Conservation (phyloP, 2,888 invertebrate genomes). For the Onchidella celtica region DNA sequence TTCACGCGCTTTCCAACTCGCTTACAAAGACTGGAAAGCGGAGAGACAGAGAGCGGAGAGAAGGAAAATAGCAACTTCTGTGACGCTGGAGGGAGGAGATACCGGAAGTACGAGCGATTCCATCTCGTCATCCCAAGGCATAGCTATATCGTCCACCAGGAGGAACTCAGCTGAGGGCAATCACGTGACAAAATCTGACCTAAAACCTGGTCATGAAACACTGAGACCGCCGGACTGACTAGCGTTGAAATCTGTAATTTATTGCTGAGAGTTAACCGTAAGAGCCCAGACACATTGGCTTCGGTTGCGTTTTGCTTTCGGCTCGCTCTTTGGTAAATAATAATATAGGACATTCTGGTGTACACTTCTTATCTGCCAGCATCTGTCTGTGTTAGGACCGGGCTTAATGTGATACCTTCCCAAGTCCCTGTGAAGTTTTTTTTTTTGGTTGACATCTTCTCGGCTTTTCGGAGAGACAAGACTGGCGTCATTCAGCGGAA, state of each 20-base stretch:
- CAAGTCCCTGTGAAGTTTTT: too few relatives aligned
- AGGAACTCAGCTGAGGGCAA: background rate
- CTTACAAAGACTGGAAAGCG: conserved; percentile 74
- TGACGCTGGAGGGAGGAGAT: background rate
- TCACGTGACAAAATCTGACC: background rate
- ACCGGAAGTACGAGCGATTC: background rate
- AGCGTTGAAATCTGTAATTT: background rate
- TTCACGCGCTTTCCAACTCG: conserved; percentile 72
- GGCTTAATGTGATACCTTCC: too few relatives aligned
- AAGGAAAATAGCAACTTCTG: background rate
- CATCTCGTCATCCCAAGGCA: background rate
- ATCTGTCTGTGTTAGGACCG: too few relatives aligned
- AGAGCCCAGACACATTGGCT: too few relatives aligned
- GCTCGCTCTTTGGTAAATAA: too few relatives aligned
- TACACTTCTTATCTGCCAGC: too few relatives aligned
- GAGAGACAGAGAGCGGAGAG: conserved; percentile 43
- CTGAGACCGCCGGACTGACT: background rate
- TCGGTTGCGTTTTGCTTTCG: too few relatives aligned
- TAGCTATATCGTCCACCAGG: background rate
- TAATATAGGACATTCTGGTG: too few relatives aligned
- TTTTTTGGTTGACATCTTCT: too few relatives aligned
- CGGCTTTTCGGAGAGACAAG: too few relatives aligned
- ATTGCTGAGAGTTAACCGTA: background rate
- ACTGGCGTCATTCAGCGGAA: too few relatives aligned
- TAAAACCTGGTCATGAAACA: background rate